Evolutionary conservation across 2,888 invertebrate species (phyloP), one percentile per base, ranked within the genome.

Genomic region (Mesochorus sp.): DNA sequence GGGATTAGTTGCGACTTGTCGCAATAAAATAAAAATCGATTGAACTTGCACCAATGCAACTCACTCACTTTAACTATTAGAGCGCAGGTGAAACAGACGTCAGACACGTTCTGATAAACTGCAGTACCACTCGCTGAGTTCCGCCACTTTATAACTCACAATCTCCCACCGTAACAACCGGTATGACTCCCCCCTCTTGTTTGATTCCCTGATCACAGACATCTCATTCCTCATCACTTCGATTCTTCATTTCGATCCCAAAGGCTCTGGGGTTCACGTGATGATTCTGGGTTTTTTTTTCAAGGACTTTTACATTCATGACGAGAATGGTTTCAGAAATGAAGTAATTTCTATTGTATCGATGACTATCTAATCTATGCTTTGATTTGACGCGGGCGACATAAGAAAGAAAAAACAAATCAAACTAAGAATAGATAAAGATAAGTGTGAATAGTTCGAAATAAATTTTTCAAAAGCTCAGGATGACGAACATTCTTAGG

Each of bases 71-170:
- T 28, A 44, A 47, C 34, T 59, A 17, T 21, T 39, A 21, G n/a
- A n/a, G 24, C 49, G 47, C 44, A 73, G 77, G 61, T 68, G 55
- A 21, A 34, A 67, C 47, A 59, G 51, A 67, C 67, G 37, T 19
- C 28, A 67, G 72, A 42, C 44, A 37, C 53, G 72, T 67, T 66
- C 59, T 21, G 53, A 57, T 59, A 76, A 80, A 90, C 90, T 90
- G 85, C 85, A 83, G 83, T 80, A 85, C 89, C 90, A 87, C 88
- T 90, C 90, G 89, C 89, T 80, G 84, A 70, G 80, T 79, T 77
- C 81, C 83, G 83, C 83, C 84, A 85, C 85, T 90, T 88, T 90
- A 90, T 90, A 89, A 88, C 89, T 89, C 87, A 85, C 86, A n/a
- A 89, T 87, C 90, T 88, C 90, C 90, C 90, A 89, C 90, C 86